Base-by-base conservation (phyloP, 1,140 invertebrate genomes). In the Brachionus paranguensis region DNA sequence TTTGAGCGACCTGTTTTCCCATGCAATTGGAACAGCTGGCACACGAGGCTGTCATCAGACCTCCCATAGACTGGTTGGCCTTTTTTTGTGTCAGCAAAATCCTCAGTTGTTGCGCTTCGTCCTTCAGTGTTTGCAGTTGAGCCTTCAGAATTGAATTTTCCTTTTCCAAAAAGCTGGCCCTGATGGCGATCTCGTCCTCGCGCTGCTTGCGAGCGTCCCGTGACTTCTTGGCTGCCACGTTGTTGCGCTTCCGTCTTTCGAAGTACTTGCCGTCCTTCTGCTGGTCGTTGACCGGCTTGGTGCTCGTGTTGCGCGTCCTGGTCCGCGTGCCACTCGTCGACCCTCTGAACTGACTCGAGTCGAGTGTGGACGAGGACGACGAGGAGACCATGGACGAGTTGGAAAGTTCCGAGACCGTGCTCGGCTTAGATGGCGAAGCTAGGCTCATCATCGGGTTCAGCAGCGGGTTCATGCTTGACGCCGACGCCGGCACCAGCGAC, bases 211-310 rank as follows among this genome's bases (percentile, higher is more conserved):
- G 90, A 0, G 94, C 93, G 88, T 96, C 94, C 47, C 95, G 89
- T 0, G 94, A 95, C 87, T 95, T 95, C 89, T 96, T 96, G 0
- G 95, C 95, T 0, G 95, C 95, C 86, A 94, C 92, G 88, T 96
- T 96, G 89, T 96, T 96, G 2, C 94, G 91, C 87, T 93, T 92
- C 85, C 95, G 90, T 55, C 94, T 90, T 87, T 96, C 95, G 86
- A 92, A 96, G 89, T 96, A 96, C 88, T 95, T 95, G 29, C 93
- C 93, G 87, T 96, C 95, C 87, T 96, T 96, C 94, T 94, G 4
- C 93, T 92, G 0, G 94, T 94, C 94, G 93, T 86, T 94, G 93
- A 55, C 17, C 37, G 33, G 24, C 33, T 76, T 76, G 2, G 41
- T 5, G 33, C 37, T 81, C 2, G 53, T 14, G 41, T 68, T 68